Evolutionary conservation across 2,888 invertebrate genomes (phyloP), one percentile per base, ranked within the genome.

Genomic region (Hypselothyrea guttata): DNA sequence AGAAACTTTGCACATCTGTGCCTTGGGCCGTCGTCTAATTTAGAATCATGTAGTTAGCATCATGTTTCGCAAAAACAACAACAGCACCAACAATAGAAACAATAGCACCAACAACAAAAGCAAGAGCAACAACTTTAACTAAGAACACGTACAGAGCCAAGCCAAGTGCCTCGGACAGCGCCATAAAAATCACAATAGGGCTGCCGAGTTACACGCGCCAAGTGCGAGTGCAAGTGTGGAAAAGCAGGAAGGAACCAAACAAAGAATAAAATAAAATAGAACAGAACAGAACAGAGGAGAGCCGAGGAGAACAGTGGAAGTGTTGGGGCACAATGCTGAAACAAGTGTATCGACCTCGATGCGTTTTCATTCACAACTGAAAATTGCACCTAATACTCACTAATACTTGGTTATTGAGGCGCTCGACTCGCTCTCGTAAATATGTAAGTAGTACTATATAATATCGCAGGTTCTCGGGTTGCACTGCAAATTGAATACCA

Each of bases 301-400:
- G 31, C 9, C n/a, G n/a, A n/a, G 15, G n/a, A 46, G n/a, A 16
- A 13, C 30, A 30, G 30, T 30, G 12, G 35, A 15, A 30, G 45
- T 40, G 31, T 5, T 12, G 13, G 16, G 9, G 12, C 8, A 11
- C 5, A 40, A 35, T 8, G 13, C 30, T n/a, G 18, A 45, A 58
- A 31, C 61, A 66, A 78, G 84, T 84, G 82, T 85, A 85, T 74
- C 79, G 85, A 85, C 83, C 85, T 78, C 75, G 16, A 48, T 69
- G 51, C 5, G 44, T 54, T 8, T 58, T 65, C 68, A 69, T 69
- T 69, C 68, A 69, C 59, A 71, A 61, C 30, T 53, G 51, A 38
- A 48, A 51, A 35, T 38, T 48, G 51, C 52, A 33, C 42, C 44
- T 44, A 22, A 40, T 18, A 27, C 40, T 38, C 9, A n/a, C 12